These are phyloP conservation scores for Lithosia quadra DNA, from an alignment of 2,888 invertebrate genomes.

Conservation along the genomic window DNA sequence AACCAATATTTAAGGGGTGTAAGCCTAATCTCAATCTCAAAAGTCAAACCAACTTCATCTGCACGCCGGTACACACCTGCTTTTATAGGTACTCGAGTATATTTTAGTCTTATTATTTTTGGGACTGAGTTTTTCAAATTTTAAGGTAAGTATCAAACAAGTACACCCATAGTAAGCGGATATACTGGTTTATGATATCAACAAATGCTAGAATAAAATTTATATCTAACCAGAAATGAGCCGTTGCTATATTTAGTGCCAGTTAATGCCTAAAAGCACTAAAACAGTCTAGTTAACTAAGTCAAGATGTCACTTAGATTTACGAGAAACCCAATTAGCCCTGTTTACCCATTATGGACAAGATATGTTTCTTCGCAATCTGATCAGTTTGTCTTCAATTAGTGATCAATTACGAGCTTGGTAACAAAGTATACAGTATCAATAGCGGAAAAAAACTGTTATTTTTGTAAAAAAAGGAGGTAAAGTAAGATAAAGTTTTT, in stretches of 20 bases:
- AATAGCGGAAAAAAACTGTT: not conserved
- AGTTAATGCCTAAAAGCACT: conserved; percentile 4
- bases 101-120: too few species aligned
- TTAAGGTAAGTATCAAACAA: too few species aligned
- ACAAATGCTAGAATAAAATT: not conserved
- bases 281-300: not conserved
- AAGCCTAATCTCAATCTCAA: not conserved
- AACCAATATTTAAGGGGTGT: too few species aligned
- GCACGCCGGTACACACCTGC: too few species aligned
- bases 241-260: not conserved
- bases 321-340: not conserved
- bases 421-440: conserved; percentile 33
- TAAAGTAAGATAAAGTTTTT: too few species aligned
- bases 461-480: not conserved
- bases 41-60: not conserved
- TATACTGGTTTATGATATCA: not conserved
- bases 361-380: not conserved
- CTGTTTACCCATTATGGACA: not conserved
- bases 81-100: too few species aligned
- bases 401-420: conserved; percentile 41
- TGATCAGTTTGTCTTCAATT: conserved; percentile 46
- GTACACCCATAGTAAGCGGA: too few species aligned
- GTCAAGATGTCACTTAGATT: conserved; percentile 5
- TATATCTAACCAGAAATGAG: not conserved
- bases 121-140: too few species aligned